These are phyloP conservation scores for Tuta absoluta DNA, from an alignment of 2,888 invertebrate species.

Conservation along the genomic window DNA sequence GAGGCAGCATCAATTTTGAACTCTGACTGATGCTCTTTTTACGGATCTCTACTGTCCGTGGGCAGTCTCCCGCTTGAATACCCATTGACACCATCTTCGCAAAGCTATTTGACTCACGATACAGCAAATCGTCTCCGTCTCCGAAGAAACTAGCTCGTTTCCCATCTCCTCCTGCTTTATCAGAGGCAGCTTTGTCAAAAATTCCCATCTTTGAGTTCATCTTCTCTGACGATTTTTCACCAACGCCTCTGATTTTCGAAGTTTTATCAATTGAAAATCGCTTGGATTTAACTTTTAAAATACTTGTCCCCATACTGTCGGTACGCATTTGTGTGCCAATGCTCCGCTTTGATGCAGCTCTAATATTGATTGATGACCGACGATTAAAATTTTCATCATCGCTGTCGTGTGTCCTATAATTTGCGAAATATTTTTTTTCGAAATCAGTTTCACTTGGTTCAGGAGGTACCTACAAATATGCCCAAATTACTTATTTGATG, in stretches of 20 bases:
- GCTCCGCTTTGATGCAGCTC: neutral
- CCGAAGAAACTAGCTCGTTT: neutral
- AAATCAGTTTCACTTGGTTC: slow-evolving; percentile 71
- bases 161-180: neutral
- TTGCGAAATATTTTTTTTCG: slow-evolving; percentile 69
- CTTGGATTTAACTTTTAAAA: neutral
- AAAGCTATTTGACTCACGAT: neutral
- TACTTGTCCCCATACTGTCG: neutral
- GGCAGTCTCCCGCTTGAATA: neutral
- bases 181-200: neutral
- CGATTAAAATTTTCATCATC: neutral
- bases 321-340: neutral
- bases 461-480: slow-evolving; percentile 49
- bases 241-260: neutral
- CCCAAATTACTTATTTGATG: neutral
- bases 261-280: neutral
- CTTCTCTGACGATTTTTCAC: neutral
- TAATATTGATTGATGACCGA: too few relatives aligned
- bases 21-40: neutral
- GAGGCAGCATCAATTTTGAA: neutral
- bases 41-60: neutral
- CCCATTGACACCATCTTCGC: neutral
- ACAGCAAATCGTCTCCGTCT: neutral
- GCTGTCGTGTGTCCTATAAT: slow-evolving; percentile 51
- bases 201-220: neutral